These are phyloP conservation scores for Eupithecia tripunctaria DNA, from an alignment of 2,888 invertebrate genomes.

Conservation along the genomic window DNA sequence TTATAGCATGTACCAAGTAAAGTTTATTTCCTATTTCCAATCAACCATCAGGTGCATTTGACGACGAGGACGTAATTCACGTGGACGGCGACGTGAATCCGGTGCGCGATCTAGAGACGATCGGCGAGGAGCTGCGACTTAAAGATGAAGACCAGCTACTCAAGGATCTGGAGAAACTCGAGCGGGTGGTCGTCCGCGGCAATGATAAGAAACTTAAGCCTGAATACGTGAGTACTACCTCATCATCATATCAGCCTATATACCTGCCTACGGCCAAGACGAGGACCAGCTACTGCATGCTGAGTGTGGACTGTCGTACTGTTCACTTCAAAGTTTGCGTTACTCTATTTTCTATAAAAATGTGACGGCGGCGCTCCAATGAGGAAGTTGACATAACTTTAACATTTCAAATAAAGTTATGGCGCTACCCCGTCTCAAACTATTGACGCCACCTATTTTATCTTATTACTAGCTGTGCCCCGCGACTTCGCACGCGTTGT, in stretches of 20 bases:
- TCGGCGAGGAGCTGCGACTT: slow-evolving; percentile 96
- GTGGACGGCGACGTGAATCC: slow-evolving; percentile 99
- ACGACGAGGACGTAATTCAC: slow-evolving; percentile 98
- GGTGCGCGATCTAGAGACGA: slow-evolving; percentile 97
- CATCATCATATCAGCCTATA: neutral
- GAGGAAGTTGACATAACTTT: too few species aligned
- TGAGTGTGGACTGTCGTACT: too few species aligned
- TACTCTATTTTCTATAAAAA: too few species aligned
- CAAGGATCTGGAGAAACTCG: slow-evolving; percentile 93
- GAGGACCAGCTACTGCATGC: too few species aligned
- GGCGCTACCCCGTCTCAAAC: too few species aligned
- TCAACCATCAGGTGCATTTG: slow-evolving; percentile 92
- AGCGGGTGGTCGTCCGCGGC: slow-evolving; percentile 92
- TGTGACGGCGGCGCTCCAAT: too few species aligned
- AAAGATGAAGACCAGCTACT: slow-evolving; percentile 97
- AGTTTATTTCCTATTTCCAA: neutral
- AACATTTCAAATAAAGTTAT: too few species aligned
- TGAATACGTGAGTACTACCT: slow-evolving; percentile 90
- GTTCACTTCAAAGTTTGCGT: too few species aligned
- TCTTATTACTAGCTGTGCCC: too few species aligned
- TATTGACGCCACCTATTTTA: too few species aligned
- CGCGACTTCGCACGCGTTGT: too few species aligned
- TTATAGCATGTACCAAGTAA: neutral
- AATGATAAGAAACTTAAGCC: slow-evolving; percentile 97
- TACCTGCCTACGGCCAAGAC: too few species aligned